Conservation (phyloP, 2,888 invertebrate species). For the Drosophila lutescens region DNA sequence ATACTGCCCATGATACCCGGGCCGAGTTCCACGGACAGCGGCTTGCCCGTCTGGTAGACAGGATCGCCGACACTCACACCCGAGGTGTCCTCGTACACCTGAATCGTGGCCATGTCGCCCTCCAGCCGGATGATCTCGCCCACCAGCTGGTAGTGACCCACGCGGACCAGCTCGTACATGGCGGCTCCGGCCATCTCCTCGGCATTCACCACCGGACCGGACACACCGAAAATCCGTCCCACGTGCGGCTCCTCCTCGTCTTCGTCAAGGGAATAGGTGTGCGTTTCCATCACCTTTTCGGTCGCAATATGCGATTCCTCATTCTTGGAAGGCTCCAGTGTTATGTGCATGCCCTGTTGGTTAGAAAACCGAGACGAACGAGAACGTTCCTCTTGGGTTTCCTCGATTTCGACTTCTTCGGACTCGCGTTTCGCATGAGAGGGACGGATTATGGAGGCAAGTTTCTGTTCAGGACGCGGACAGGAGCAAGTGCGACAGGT, state of each 20-base stretch:
- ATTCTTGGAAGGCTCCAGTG: not conserved
- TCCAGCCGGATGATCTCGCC: constrained; percentile 99
- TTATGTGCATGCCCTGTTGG: not conserved
- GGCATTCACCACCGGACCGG: constrained; percentile 99
- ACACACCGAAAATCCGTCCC: constrained; percentile 99
- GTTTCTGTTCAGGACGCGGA: not conserved
- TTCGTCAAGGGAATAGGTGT: not conserved
- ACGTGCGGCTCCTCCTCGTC: not conserved
- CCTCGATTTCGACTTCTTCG: not conserved
- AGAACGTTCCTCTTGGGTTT: not conserved
- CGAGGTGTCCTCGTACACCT: constrained; percentile 98
- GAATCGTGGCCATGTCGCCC: constrained; percentile 99
- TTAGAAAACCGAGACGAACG: not conserved
- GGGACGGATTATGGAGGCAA: not conserved
- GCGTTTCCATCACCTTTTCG: constrained; percentile 7
- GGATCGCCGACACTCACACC: constrained; percentile 99
- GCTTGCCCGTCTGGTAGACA: constrained; percentile 98
- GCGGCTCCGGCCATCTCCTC: constrained; percentile 99
- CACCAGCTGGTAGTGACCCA: constrained; percentile 98
- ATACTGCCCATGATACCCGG: constrained; percentile 99
- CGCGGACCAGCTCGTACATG: constrained; percentile 99
- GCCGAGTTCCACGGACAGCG: constrained; percentile 98
- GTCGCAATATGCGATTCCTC: not conserved
- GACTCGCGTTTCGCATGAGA: no score
- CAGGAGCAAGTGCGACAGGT: not conserved